Conservation (phyloP, 2,113 vertebrate species). For the Amphilophus citrinellus region DNA sequence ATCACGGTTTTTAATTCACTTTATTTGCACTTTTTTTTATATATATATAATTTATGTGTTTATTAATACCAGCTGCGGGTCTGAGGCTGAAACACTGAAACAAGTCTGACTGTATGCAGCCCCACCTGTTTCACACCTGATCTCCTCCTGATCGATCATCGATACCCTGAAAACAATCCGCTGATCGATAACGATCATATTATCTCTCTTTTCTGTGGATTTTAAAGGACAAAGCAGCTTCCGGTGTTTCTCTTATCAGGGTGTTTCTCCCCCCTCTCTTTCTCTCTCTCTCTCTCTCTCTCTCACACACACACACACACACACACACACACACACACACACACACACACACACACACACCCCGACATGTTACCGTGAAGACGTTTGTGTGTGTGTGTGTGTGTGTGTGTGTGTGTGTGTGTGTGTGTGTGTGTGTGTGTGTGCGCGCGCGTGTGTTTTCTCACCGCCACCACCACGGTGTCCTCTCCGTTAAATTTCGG, state of each 20-base stretch:
- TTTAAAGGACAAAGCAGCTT: background rate
- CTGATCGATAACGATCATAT: background rate
- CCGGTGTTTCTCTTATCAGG: background rate
- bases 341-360: too few relatives aligned
- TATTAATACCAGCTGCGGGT: too few relatives aligned
- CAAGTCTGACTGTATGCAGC: background rate
- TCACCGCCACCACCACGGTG: conserved; percentile 92
- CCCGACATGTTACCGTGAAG: rapidly evolving
- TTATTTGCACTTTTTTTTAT: too few relatives aligned
- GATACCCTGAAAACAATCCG: background rate
- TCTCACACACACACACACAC: too few relatives aligned
- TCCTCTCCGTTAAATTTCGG: conserved; percentile 94
- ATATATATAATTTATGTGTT: too few relatives aligned
- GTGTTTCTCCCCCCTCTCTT: background rate
- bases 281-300: too few relatives aligned
- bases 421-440: too few relatives aligned
- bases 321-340: too few relatives aligned
- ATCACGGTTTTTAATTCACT: too few relatives aligned
- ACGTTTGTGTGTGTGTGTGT: too few relatives aligned
- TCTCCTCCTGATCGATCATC: background rate
- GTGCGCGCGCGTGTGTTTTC: background rate
- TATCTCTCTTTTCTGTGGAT: too few relatives aligned
- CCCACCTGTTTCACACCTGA: too few relatives aligned
- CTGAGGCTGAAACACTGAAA: background rate
- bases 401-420: background rate